These are phyloP conservation scores for Gastracanthus pulcherrimus DNA, from an alignment of 2,888 invertebrate species.

Conservation along the genomic window DNA sequence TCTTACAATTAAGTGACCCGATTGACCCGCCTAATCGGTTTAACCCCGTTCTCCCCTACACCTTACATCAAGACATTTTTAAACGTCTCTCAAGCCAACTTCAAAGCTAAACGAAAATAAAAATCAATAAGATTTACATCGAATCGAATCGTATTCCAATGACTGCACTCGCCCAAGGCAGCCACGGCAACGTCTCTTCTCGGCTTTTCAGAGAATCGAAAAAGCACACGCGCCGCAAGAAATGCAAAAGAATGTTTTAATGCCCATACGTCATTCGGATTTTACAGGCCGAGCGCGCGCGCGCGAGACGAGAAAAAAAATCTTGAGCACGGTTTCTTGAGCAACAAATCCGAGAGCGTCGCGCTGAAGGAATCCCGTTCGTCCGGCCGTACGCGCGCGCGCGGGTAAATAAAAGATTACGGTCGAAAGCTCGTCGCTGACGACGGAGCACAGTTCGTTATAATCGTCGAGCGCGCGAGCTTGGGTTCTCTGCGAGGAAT, in stretches of 20 bases:
- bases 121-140: neutral
- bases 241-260: constrained; percentile 29
- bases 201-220: constrained; percentile 9
- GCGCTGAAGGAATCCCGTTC: constrained; percentile 35
- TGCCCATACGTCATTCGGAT: constrained; percentile 19
- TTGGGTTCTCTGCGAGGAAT: constrained; percentile 26
- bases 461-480: constrained; percentile 11
- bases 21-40: too few species aligned
- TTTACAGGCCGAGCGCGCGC: constrained; percentile 11
- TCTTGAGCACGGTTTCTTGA: neutral
- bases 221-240: neutral
- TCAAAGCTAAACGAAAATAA: neutral
- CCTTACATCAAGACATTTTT: too few species aligned
- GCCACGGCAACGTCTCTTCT: neutral
- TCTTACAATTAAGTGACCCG: too few species aligned
- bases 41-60: too few species aligned
- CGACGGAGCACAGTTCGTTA: constrained; percentile 39
- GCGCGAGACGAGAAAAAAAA: neutral
- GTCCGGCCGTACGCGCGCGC: neutral
- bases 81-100: too few species aligned
- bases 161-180: too few species aligned
- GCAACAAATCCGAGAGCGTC: constrained; percentile 13
- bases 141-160: neutral
- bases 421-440: constrained; percentile 16
- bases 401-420: constrained; percentile 27